Conservation (phyloP, 2,797 vertebrate species). For the Lophius americanus region DNA sequence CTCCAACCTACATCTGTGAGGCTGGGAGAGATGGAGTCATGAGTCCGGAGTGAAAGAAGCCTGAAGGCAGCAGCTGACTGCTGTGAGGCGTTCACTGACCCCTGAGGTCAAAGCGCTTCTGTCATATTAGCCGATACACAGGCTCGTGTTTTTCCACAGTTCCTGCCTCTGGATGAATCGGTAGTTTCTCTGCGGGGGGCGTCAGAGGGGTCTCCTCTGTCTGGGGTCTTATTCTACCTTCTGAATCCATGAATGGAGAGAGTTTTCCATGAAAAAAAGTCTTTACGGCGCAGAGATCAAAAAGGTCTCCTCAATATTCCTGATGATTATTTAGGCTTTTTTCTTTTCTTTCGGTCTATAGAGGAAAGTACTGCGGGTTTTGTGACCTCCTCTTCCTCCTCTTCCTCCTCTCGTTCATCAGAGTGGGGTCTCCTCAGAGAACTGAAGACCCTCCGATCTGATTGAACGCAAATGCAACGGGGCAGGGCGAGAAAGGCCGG, state of each 20-base stretch:
- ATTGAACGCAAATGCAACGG: too few relatives aligned
- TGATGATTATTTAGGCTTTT: too few relatives aligned
- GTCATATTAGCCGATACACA: slow-evolving; percentile 72
- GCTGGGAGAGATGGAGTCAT: slow-evolving; percentile 21
- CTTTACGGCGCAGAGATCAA: too few relatives aligned
- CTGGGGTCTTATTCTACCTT: background rate
- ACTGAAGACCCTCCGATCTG: slow-evolving; percentile 66
- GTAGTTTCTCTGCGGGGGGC: too few relatives aligned
- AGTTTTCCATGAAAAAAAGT: too few relatives aligned
- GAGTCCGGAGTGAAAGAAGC: slow-evolving; percentile 73
- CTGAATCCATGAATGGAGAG: too few relatives aligned
- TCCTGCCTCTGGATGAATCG: slow-evolving; percentile 41
- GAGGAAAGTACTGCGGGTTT: too few relatives aligned
- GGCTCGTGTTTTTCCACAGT: slow-evolving; percentile 74
- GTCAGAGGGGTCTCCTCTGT: slow-evolving; percentile 12
- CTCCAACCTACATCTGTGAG: slow-evolving; percentile 1
- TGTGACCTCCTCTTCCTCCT: background rate
- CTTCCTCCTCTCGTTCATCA: background rate
- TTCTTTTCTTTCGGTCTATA: background rate
- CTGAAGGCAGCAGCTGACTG: slow-evolving; percentile 37
- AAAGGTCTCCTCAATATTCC: too few relatives aligned
- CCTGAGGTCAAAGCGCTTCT: slow-evolving; percentile 77
- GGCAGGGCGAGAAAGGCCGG: slow-evolving; percentile 52
- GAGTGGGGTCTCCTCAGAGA: background rate
- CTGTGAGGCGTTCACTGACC: slow-evolving; percentile 46